Percentiles rank a stretch among this genome's conserved stretches.
These are phyloP conservation scores for Sycophila texana DNA, from an alignment of 2,888 invertebrate species.

Conservation along the genomic window DNA sequence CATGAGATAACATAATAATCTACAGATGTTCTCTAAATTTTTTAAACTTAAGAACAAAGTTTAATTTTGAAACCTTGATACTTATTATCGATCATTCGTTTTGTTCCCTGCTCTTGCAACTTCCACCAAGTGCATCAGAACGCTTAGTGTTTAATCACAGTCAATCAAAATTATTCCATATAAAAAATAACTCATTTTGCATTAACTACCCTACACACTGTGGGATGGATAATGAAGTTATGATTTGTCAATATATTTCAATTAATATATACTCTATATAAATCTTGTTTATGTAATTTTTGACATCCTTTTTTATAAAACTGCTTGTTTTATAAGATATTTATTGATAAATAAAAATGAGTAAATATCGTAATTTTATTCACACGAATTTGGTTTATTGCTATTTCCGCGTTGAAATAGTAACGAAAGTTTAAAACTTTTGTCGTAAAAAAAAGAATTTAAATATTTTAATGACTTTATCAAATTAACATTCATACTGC, in stretches of 20 bases:
- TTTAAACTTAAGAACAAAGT: constrained; percentile 31
- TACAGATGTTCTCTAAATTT: constrained; percentile 17
- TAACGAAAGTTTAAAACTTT: not conserved
- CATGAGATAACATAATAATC: constrained; percentile 31
- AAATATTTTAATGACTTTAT: not conserved
- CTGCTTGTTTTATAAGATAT: no score
- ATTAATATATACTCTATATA: constrained; percentile 10
- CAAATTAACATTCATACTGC: not conserved
- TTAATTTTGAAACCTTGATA: constrained; percentile 22
- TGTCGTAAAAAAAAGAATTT: not conserved
- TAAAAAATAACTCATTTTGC: constrained; percentile 33
- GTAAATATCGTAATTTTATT: no score
- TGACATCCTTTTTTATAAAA: not conserved
- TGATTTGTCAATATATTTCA: constrained; percentile 20
- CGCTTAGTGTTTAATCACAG: constrained; percentile 39
- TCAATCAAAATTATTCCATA: constrained; percentile 46
- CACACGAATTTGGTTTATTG: not conserved
- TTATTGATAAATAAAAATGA: no score
- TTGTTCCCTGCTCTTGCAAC: constrained; percentile 24
- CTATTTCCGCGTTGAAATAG: not conserved
- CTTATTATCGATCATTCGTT: constrained; percentile 21
- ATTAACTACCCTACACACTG: not conserved
- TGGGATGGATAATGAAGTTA: not conserved
- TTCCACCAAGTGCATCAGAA: constrained; percentile 12
- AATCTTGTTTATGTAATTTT: not conserved